Conservation (phyloP, 2,797 vertebrate species). For the Gephyroberyx darwinii region DNA sequence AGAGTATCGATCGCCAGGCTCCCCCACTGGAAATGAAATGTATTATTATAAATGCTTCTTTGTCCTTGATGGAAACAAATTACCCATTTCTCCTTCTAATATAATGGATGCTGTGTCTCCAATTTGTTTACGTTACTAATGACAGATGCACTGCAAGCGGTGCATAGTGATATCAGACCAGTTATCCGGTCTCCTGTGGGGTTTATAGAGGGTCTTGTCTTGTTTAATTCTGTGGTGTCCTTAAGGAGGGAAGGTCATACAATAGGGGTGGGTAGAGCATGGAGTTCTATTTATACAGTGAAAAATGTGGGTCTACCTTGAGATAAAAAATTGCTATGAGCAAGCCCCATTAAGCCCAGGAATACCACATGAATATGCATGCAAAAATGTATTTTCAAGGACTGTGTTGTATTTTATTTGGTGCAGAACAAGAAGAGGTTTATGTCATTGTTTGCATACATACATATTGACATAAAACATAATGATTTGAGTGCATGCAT, state of each 20-base stretch:
- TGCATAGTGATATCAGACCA: background rate
- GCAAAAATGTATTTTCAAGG: constrained; percentile 47
- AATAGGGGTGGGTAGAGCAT: background rate
- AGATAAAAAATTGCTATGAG: constrained; percentile 58
- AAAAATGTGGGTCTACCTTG: constrained; percentile 43
- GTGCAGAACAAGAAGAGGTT: constrained; percentile 29
- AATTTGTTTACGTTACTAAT: constrained; percentile 39
- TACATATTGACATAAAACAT: too few species aligned
- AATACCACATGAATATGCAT: constrained; percentile 33
- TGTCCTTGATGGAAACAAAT: constrained; percentile 38
- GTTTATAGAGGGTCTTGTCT: constrained; percentile 12
- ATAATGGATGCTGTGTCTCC: constrained; percentile 6
- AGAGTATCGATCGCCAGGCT: constrained; percentile 44
- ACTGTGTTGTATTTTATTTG: constrained; percentile 15
- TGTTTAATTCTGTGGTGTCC: constrained; percentile 20
- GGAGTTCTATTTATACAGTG: background rate
- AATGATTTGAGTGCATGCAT: too few species aligned
- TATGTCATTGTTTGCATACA: constrained; percentile 12
- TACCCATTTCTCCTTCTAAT: constrained; percentile 15
- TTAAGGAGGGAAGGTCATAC: constrained; percentile 46
- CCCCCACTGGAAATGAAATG: constrained; percentile 42
- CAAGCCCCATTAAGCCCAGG: constrained; percentile 57
- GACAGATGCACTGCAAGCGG: constrained; percentile 5
- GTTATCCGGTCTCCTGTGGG: background rate
- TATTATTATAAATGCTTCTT: constrained; percentile 37